phyloP scores from a whole-genome alignment of 2,888 invertebrate genomes.

The Halictus quadricinctus region DNA sequence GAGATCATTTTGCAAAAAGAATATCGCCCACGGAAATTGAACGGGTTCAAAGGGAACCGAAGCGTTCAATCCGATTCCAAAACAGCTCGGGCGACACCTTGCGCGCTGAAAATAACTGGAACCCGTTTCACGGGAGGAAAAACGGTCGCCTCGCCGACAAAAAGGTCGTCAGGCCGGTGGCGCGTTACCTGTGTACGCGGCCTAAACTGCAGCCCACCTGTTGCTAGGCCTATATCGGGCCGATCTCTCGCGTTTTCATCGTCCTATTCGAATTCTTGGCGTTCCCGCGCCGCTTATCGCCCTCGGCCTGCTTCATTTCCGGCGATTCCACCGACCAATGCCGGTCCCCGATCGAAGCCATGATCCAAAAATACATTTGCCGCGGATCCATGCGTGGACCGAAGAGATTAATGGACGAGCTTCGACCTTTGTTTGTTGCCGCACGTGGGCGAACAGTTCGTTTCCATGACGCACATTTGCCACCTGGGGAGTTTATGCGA shows the following conservation, averaged over 20 bases:
- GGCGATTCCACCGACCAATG: not conserved
- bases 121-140: not conserved
- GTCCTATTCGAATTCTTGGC: constrained; percentile 44
- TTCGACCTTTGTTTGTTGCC: not conserved
- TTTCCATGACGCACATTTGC: not conserved
- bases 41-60: not conserved
- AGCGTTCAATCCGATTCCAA: not conserved
- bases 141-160: not conserved
- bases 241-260: constrained; percentile 58
- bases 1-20: not conserved
- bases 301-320: constrained; percentile 49
- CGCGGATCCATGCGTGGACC: not conserved
- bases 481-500: not conserved
- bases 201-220: constrained; percentile 75
- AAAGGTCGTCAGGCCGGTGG: not conserved
- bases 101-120: not conserved
- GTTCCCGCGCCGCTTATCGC: constrained; percentile 19
- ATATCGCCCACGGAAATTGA: not conserved
- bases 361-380: constrained; percentile 16
- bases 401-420: constrained; percentile 20
- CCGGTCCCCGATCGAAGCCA: constrained; percentile 3
- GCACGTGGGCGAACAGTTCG: not conserved
- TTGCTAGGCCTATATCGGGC: constrained; percentile 74
- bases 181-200: constrained; percentile 36
- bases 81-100: not conserved